Conservation (phyloP, 2,797 vertebrate species). For the Otolemur crassicaudatus region DNA sequence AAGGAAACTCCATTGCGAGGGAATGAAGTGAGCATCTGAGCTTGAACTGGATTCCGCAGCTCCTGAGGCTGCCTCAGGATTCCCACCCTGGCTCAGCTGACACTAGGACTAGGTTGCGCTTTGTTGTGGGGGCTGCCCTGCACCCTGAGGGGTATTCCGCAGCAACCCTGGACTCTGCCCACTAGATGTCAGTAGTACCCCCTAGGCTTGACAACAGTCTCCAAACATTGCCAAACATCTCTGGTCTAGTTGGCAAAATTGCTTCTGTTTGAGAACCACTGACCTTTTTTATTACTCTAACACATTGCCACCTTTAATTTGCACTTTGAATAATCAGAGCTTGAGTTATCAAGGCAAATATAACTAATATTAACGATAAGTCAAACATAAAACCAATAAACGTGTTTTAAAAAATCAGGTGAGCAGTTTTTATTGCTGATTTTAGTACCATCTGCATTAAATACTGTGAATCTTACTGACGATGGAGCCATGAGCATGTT, state of each 20-base stretch:
- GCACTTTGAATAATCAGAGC: slow-evolving; percentile 6
- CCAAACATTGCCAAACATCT: not conserved
- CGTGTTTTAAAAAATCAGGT: not conserved
- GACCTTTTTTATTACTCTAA: not conserved
- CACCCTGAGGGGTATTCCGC: not conserved
- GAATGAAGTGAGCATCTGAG: not conserved
- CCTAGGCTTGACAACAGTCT: not conserved
- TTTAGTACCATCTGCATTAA: not conserved
- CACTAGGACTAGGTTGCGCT: not conserved
- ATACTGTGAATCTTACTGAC: not conserved
- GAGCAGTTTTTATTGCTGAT: not conserved
- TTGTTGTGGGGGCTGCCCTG: not conserved
- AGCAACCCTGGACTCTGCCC: not conserved
- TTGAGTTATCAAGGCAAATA: slow-evolving; percentile 34
- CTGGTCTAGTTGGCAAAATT: not conserved
- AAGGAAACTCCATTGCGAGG: not conserved
- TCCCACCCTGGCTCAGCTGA: not conserved
- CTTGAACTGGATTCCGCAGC: not conserved
- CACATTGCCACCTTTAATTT: not conserved
- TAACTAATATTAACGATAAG: not conserved
- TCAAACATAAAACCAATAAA: slow-evolving; percentile 19
- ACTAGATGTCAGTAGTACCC: not conserved
- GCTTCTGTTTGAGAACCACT: not conserved
- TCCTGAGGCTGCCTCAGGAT: not conserved
- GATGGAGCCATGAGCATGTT: not conserved